These are phyloP conservation scores for Heliconius hermathena DNA, from an alignment of 1,140 invertebrate genomes.

Conservation along the genomic window DNA sequence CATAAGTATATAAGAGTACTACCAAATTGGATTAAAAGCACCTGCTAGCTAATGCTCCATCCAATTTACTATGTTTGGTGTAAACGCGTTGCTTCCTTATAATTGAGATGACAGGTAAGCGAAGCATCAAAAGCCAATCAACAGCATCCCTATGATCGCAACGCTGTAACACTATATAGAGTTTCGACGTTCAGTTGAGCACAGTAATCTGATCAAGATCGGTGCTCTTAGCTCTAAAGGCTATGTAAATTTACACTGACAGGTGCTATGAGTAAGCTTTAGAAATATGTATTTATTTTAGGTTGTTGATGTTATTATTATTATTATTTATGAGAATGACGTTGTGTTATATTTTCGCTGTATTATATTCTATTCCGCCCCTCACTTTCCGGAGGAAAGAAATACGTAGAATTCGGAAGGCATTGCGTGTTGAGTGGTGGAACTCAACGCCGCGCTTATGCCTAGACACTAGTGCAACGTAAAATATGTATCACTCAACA, in stretches of 20 bases:
- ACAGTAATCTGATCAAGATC: constrained; percentile 17
- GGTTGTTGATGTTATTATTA: neutral
- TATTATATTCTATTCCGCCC: no score
- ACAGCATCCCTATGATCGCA: constrained; percentile 29
- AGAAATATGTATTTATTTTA: neutral
- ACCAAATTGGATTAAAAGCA: neutral
- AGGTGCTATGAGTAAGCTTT: neutral
- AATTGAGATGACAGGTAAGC: constrained; percentile 25
- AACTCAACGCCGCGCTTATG: no score
- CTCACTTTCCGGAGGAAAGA: no score
- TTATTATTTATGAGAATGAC: no score
- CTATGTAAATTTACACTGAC: neutral
- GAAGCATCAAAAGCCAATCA: constrained; percentile 36
- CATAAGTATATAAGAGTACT: neutral
- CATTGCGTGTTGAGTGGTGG: no score
- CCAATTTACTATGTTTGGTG: constrained; percentile 3
- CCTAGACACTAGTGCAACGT: neutral
- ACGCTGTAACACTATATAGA: neutral
- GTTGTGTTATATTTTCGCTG: no score
- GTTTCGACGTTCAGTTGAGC: neutral
- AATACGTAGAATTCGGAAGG: no score
- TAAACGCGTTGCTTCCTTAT: constrained; percentile 1
- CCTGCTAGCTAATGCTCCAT: neutral
- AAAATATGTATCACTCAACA: neutral
- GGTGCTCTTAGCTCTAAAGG: neutral